Percentiles rank a stretch among this genome's conserved stretches.
Conservation (phyloP, 2,888 invertebrate species). For the Heliconius ethilla region DNA sequence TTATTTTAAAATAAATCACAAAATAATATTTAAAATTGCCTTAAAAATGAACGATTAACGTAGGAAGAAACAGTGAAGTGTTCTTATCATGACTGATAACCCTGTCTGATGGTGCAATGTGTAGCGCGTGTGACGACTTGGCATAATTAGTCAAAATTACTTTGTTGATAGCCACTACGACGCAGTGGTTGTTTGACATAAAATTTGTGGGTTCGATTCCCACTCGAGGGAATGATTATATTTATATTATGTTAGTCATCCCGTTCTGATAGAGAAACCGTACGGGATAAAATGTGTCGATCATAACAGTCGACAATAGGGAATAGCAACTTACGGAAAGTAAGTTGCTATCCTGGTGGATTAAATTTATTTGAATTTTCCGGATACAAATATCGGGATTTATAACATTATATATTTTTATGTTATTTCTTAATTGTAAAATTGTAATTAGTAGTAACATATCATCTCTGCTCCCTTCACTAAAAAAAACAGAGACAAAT, state of each 20-base stretch:
- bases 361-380: no score
- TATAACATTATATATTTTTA: no score
- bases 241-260: neutral
- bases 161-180: neutral
- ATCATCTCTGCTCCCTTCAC: neutral
- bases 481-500: neutral
- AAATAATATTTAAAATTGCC: neutral
- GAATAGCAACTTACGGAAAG: no score
- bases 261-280: neutral
- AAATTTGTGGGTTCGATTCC: neutral
- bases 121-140: conserved; percentile 10
- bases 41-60: neutral
- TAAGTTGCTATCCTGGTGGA: no score
- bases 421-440: no score
- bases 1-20: neutral
- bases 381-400: no score
- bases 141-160: conserved; percentile 14
- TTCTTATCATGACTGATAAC: conserved; percentile 17
- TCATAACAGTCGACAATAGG: no score
- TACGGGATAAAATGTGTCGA: no score
- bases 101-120: conserved; percentile 25
- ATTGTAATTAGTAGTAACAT: neutral
- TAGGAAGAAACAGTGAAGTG: conserved; percentile 12
- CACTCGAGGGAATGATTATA: neutral
- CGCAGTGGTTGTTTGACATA: neutral